These are phyloP conservation scores for Harpegnathos saltator DNA, from an alignment of 1,140 invertebrate genomes.

Conservation along the genomic window DNA sequence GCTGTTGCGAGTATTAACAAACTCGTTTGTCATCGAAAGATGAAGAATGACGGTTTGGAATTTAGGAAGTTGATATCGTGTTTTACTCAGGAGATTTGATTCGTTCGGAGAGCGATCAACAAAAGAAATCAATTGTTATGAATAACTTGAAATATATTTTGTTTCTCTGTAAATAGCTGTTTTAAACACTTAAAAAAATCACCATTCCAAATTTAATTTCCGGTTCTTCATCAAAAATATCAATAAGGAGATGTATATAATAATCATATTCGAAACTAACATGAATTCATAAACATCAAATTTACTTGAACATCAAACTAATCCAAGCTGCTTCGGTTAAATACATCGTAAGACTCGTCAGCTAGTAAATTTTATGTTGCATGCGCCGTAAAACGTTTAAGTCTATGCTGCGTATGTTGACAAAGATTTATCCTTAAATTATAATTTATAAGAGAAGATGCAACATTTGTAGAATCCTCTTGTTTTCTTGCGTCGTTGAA, in stretches of 20 bases:
- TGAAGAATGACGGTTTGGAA: background rate
- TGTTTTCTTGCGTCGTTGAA: background rate
- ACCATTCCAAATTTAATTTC: background rate
- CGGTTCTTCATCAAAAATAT: background rate
- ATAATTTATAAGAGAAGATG: slow-evolving; percentile 20
- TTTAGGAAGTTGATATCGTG: background rate
- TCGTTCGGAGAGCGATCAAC: background rate
- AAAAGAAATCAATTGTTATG: background rate
- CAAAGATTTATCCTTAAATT: slow-evolving; percentile 36
- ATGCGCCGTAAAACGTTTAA: background rate
- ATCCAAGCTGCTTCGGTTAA: background rate
- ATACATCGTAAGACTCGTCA: slow-evolving; percentile 3
- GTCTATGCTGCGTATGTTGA: slow-evolving; percentile 4
- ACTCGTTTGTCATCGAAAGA: slow-evolving; percentile 6
- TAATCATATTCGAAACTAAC: background rate
- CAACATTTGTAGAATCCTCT: background rate
- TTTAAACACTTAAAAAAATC: too few species aligned
- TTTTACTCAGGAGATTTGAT: background rate
- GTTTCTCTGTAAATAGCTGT: too few species aligned
- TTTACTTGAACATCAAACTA: background rate
- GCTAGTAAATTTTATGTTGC: slow-evolving; percentile 17
- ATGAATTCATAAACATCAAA: background rate
- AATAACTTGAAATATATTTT: background rate
- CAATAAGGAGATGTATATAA: background rate
- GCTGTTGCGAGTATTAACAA: slow-evolving; percentile 72